A percentile compares a stretch with the other conserved stretches of the same genome.
Evolutionary conservation across 2,888 invertebrate genomes (phyloP).

Genomic region (Pseudococcus longispinus): DNA sequence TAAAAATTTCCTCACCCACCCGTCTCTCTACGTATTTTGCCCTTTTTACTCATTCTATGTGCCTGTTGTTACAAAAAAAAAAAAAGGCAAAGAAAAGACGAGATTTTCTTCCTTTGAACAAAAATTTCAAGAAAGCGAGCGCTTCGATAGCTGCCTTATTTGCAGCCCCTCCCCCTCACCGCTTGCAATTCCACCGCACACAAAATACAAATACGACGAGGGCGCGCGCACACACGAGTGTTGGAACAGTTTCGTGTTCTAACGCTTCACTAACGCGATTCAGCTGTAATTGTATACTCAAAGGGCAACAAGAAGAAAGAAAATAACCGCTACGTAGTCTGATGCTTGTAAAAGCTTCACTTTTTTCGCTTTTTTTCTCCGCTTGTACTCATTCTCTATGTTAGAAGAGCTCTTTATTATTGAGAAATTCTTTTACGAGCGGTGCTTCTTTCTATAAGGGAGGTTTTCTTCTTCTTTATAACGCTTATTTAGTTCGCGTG

Average conservation of each 20-base stretch:
- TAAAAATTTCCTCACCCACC: background rate
- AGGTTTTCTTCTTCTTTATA: background rate
- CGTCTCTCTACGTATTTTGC: background rate
- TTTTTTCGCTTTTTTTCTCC: background rate
- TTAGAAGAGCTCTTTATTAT: background rate
- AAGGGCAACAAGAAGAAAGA: background rate
- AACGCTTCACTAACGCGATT: slow-evolving; percentile 2
- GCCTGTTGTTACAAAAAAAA: background rate
- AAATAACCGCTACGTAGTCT: background rate
- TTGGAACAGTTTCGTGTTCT: background rate
- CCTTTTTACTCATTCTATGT: no score
- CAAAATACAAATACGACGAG: background rate
- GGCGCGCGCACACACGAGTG: background rate
- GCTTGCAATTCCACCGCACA: background rate
- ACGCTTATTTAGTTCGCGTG: background rate
- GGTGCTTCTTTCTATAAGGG: background rate
- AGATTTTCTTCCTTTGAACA: background rate
- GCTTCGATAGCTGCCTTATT: background rate
- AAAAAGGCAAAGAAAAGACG: background rate
- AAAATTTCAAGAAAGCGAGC: background rate
- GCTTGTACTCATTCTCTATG: background rate
- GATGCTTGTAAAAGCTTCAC: background rate
- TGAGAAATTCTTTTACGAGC: background rate
- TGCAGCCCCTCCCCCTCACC: background rate
- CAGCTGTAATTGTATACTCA: background rate